phyloP scores from a whole-genome alignment of 2,797 vertebrate species.

The Sparus aurata region DNA sequence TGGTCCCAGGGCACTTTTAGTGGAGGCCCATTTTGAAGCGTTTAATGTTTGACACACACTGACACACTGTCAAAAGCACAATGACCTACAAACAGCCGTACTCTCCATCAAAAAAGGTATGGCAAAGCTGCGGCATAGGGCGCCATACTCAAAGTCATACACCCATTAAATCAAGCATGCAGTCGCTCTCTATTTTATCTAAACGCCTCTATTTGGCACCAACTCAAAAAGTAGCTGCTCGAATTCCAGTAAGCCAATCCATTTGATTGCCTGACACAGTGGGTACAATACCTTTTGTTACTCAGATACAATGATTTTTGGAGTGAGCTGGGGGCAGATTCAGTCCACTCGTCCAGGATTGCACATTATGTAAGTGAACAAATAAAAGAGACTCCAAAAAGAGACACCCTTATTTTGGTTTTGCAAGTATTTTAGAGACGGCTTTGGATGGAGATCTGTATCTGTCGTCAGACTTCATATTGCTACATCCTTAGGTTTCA shows the following conservation, averaged over 20 bases:
- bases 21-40: slow-evolving; percentile 69
- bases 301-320: slow-evolving; percentile 25
- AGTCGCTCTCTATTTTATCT: slow-evolving; percentile 53
- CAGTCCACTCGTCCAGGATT: slow-evolving; percentile 13
- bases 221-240: slow-evolving; percentile 48
- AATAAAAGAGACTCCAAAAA: not conserved
- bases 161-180: slow-evolving; percentile 61
- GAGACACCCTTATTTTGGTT: not conserved
- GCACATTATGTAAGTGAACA: not conserved
- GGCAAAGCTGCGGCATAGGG: slow-evolving; percentile 23
- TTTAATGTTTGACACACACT: slow-evolving; percentile 82
- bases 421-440: not conserved
- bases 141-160: slow-evolving; percentile 53
- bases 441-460: slow-evolving; percentile 14
- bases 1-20: slow-evolving; percentile 75
- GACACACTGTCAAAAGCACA: slow-evolving; percentile 79
- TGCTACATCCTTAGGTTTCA: slow-evolving; percentile 22
- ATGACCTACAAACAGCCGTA: slow-evolving; percentile 77
- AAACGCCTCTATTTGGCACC: slow-evolving; percentile 63
- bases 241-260: slow-evolving; percentile 65
- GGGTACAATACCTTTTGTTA: slow-evolving; percentile 47
- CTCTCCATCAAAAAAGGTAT: slow-evolving; percentile 68
- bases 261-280: slow-evolving; percentile 56
- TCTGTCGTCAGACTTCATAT: slow-evolving; percentile 16
- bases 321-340: slow-evolving; percentile 17